Evolutionary conservation across 2,888 invertebrate species (phyloP).

Genomic region (Dioctria linearis): DNA sequence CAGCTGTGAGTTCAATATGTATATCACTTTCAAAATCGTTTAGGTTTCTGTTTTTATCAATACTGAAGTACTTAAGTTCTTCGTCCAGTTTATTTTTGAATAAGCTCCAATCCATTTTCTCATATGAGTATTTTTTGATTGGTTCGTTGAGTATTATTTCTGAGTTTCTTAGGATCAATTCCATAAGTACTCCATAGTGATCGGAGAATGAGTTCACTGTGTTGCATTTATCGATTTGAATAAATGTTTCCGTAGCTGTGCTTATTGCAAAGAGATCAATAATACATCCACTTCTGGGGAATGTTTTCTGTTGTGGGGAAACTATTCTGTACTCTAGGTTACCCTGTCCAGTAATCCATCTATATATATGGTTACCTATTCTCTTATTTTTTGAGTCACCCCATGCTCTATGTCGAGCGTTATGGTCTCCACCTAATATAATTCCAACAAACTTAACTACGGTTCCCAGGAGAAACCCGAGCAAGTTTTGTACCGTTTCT

Average conservation of each 20-base stretch:
- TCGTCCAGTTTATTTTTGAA: not conserved
- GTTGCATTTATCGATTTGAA: too few species aligned
- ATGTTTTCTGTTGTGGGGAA: too few species aligned
- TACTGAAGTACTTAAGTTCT: not conserved
- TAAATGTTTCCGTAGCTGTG: too few species aligned
- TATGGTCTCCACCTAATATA: not conserved
- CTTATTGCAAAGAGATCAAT: too few species aligned
- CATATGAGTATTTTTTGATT: not conserved
- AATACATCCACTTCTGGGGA: too few species aligned
- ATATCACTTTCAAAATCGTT: not conserved
- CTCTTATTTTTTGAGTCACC: not conserved
- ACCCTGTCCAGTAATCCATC: too few species aligned
- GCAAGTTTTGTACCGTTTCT: not conserved
- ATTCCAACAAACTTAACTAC: not conserved
- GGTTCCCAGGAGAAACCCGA: too few species aligned
- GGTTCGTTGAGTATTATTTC: not conserved
- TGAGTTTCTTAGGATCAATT: not conserved
- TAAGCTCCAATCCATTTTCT: not conserved
- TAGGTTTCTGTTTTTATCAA: not conserved
- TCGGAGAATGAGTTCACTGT: not conserved
- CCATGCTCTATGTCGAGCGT: not conserved
- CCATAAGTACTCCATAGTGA: not conserved
- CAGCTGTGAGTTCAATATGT: not conserved
- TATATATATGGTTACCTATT: not conserved
- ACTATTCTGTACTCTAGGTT: too few species aligned